Evolutionary conservation across 2,888 invertebrate genomes (phyloP), one percentile per base, ranked within the genome.

Genomic region (Agrotis puta): DNA sequence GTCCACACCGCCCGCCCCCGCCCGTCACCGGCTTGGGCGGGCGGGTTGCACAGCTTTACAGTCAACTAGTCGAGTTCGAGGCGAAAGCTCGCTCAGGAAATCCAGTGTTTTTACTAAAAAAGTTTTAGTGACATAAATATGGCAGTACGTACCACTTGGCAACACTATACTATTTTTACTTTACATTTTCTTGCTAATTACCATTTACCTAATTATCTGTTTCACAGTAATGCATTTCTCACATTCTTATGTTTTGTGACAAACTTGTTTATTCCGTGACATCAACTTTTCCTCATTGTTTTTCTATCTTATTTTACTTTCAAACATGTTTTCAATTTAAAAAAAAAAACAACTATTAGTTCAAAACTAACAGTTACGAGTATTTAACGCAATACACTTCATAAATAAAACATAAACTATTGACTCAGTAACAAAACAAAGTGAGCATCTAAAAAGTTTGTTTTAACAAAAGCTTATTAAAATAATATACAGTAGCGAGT

Each of bases 121-220:
- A 77, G 88, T 91, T 89, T 77, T 83, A 39, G 92, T 91, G 89
- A 91, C 81, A 87, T 70, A 64, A 85, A 90, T 87, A 95, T 95
- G 95, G 92, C 95, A 87, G 95, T 95, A 94, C 91, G 95, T 93
- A 89, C 87, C 82, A 82, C 80, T 66, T 64, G 50, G 39, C 64
- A 71, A 75, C 67, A 72, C 64, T 72, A 43, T 7, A 59, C 68
- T 70, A 71, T 64, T 70, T 66, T 57, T 67, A 67, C 64, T 63
- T 24, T 27, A 75, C 7, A 58, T 45, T 77, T 77, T 63, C 48
- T 20, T 16, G 6, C 18, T 75, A 58, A 63, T n/a, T 50, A 53
- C 22, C 3, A 1, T 53, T 48, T 59, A 33, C 3, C n/a, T 14
- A 33, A 54, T 56, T 22, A 2, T 39, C 6, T 45, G 4, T 47